These are phyloP conservation scores for Nysson spinosus DNA, from an alignment of 2,888 invertebrate genomes.

Conservation along the genomic window DNA sequence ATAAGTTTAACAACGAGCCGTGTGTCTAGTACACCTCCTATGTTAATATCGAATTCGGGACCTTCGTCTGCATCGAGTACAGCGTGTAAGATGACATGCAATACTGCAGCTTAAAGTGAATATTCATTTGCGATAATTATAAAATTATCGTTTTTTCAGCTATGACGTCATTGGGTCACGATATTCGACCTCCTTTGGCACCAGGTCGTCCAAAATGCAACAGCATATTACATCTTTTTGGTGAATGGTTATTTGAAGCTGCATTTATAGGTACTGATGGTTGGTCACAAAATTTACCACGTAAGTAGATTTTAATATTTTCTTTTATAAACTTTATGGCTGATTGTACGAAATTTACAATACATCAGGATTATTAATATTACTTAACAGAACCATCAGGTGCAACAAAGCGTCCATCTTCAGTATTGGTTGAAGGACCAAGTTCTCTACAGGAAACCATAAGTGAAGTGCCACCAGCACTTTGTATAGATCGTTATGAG, in stretches of 20 bases:
- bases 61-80: conserved; percentile 84
- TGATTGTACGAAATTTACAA: not conserved
- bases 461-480: conserved; percentile 83
- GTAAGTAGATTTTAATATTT: conserved; percentile 70
- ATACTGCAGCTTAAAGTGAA: conserved; percentile 8
- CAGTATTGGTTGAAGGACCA: conserved; percentile 83
- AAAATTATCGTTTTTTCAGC: conserved; percentile 77
- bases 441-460: conserved; percentile 82
- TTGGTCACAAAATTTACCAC: conserved; percentile 80
- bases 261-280: conserved; percentile 91
- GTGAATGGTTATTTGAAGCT: conserved; percentile 98
- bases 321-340: not conserved
- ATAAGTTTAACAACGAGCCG: conserved; percentile 88
- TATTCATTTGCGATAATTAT: conserved; percentile 9
- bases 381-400: conserved; percentile 70
- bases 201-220: conserved; percentile 93
- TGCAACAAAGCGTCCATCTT: conserved; percentile 82
- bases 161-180: conserved; percentile 81
- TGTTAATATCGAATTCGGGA: conserved; percentile 85
- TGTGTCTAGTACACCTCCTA: conserved; percentile 82
- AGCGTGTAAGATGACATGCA: conserved; percentile 79
- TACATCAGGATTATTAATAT: conserved; percentile 18
- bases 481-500: conserved; percentile 88
- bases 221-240: conserved; percentile 96
- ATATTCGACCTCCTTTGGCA: conserved; percentile 84